These are phyloP conservation scores for Pampusana beccarii DNA, from an alignment of 2,113 vertebrate genomes.

Conservation along the genomic window DNA sequence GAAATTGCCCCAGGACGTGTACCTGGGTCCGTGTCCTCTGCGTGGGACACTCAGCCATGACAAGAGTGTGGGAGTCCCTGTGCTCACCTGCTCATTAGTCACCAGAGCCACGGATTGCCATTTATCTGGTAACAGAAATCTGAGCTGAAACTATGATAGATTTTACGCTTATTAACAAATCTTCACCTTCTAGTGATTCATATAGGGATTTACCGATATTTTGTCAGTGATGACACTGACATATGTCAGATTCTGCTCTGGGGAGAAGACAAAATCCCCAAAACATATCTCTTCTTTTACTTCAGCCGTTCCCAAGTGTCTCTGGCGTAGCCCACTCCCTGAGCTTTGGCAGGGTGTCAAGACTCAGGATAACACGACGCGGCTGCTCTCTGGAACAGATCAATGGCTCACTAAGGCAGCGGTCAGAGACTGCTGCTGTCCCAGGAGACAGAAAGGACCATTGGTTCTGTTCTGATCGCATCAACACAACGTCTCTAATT, in stretches of 20 bases:
- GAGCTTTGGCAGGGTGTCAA: not conserved
- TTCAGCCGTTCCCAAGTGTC: not conserved
- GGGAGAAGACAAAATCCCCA: not conserved
- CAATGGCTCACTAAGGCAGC: not conserved
- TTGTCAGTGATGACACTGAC: not conserved
- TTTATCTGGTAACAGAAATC: not conserved
- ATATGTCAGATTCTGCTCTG: not conserved
- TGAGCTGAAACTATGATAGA: not conserved
- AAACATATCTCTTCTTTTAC: not conserved
- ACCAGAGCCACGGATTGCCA: not conserved
- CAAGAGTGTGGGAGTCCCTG: not conserved
- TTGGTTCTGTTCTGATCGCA: not conserved
- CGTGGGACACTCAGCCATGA: not conserved
- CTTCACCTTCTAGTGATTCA: not conserved
- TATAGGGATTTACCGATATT: not conserved
- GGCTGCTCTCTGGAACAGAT: not conserved
- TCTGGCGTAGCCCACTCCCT: not conserved
- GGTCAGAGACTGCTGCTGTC: not conserved
- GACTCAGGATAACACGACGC: not conserved
- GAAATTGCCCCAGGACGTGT: not conserved
- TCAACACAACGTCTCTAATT: not conserved
- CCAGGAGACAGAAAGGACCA: not conserved
- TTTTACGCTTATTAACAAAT: not conserved
- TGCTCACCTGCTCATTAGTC: not conserved
- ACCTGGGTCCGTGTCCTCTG: not conserved